These are phyloP conservation scores for Deroplatys truncata DNA, from an alignment of 2,888 invertebrate species.

Conservation along the genomic window DNA sequence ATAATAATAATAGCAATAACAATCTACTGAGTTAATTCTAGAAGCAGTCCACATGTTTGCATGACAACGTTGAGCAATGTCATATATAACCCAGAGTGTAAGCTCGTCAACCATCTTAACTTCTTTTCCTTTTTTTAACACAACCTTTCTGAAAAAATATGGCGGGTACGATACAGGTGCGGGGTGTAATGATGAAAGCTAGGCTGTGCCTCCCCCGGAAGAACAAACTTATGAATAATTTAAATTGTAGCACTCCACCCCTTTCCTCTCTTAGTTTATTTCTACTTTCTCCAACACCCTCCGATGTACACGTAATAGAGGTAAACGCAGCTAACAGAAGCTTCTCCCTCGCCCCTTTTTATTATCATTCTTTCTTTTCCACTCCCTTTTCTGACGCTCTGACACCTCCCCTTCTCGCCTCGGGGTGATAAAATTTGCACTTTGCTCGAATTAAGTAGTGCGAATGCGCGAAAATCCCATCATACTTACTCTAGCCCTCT, in stretches of 20 bases:
- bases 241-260: conserved; percentile 11
- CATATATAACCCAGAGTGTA: neutral
- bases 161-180: neutral
- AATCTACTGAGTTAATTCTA: too few species aligned
- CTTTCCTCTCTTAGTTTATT: neutral
- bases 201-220: neutral
- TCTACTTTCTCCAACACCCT: neutral
- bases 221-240: conserved; percentile 27
- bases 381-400: conserved; percentile 12
- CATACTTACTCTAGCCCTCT: conserved; percentile 26
- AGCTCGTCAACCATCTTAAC: neutral
- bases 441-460: conserved; percentile 31
- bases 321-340: conserved; percentile 24
- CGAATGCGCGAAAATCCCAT: conserved; percentile 31
- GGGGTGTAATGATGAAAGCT: neutral
- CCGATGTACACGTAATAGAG: conserved; percentile 18
- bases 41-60: neutral
- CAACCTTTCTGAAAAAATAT: neutral
- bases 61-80: neutral
- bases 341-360: neutral
- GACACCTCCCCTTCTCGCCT: conserved; percentile 23
- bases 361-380: neutral
- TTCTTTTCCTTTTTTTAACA: neutral
- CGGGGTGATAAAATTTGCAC: conserved; percentile 32
- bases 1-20: too few species aligned